Base-by-base conservation (phyloP, 1,140 invertebrate genomes). In the Sipha flava region DNA sequence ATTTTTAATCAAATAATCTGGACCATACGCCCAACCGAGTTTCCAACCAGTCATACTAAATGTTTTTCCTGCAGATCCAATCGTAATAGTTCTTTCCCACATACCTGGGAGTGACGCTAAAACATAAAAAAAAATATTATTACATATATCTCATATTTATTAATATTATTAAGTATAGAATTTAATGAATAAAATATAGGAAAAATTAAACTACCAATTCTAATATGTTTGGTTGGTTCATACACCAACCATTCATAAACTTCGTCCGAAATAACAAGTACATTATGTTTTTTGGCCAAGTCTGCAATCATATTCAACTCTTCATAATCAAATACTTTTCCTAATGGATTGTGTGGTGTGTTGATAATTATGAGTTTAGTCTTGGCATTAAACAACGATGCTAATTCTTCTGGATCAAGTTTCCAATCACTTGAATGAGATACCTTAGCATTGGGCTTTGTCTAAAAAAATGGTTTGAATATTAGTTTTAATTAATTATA, bases 231-330 rank as follows among this genome's bases (percentile, higher is more conserved):
- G 57, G 90, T 87, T 1, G 92, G 92, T 84, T 93, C 89, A 84
- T 94, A 99, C 23, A 96, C 92, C 82, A 99, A 90, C 94, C 96
- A 98, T 86, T 99, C 97, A 82, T 99, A 99, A 1, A 99, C 98
- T 86, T 99, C 98, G 87, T 99, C 97, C 9, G 95, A 92, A 26
- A 99, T 87, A 79, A 95, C 96, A 7, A 99, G 86, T 7, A 93
- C 91, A 86, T 99, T 92, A 89, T 95, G 92, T 85, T 98, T 96
- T 83, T 93, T 94, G 83, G 95, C 98, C 52, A 99, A 86, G 83
- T 91, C 84, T 87, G 86, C 96, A 83, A 99, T 95, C 73, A 91
- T 86, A 82, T 93, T 87, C 75, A 95, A 84, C 84, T 95, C 93
- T 14, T 90, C 84, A 1, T 85, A 81, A 2, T 88, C 90, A 83